Base-by-base conservation (phyloP, 1,140 invertebrate genomes). In the Pararge aegeria region DNA sequence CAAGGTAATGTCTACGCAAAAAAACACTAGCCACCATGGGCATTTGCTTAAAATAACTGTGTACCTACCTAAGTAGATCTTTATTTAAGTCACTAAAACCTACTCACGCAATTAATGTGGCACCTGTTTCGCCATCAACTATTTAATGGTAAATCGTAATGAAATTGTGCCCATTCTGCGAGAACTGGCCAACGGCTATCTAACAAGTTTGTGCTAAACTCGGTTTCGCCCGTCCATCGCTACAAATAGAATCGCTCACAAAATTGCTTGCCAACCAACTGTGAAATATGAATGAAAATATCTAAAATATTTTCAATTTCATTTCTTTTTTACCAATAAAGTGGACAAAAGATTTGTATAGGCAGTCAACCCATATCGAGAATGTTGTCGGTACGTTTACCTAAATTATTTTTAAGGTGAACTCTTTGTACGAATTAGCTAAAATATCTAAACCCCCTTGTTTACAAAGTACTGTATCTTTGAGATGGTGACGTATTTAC, bases 201-300 rank as follows among this genome's bases (percentile, higher is more conserved):
- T 42, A 42, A 42, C 38, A 16, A 42, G 38, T 42, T 42, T 42
- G 38, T 42, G 38, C 38, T 42, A 42, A 42, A 42, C 38, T 42
- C 38, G 38, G 38, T 42, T 42, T 42, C 38, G 38, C 0, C 15
- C 38, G 16, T 42, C 13, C 38, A 18, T 42, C 37, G 37, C 38
- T 18, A 42, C 13, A 42, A 42, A 42, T 42, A 42, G 38, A 42
- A 42, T 42, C 13, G 38, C 38, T 18, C 6, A 42, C 38, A 42
- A 42, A 42, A 42, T 42, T 16, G 38, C 38, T 42, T 42, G 38
- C 38, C 15, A 42, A 42, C 38, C 10, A 42, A 42, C 38, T 42
- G 16, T 40, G 16, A 42, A 42, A 42, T 42, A 16, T 42, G 4
- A 42, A 16, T 42, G 9, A 42, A 16, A 16, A 18, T 4, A 18